Evolutionary conservation across 2,797 vertebrate genomes (phyloP), one percentile per base, ranked within the genome.

Genomic region (Acrossocheilus fasciatus): DNA sequence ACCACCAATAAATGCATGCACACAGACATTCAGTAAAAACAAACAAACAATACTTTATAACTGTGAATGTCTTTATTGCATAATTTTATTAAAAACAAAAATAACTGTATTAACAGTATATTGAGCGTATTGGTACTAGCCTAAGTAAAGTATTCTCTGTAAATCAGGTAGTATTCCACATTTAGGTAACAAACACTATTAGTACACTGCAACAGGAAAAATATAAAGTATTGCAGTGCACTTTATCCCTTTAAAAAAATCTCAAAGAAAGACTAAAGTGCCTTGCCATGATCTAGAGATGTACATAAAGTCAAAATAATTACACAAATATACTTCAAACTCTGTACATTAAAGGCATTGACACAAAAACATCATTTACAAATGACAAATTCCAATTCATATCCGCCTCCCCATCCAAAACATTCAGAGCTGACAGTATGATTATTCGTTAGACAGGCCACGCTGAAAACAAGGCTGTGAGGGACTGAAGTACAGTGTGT

Each of bases 41-140:
- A 66, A 72, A 50, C 1, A 30, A 15, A 9, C 3, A 66, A 54
- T 41, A 64, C 20, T 73, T 47, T 52, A 36, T 90, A 86, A 74
- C 91, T 91, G 93, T 94, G 82, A 93, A 95, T 92, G 87, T 91
- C 84, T 96, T 96, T 96, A 96, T 95, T 96, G 92, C 93, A 92
- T 92, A 87, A 91, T 92, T 91, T 91, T 20, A 69, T 87, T 87
- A 81, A 88, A 89, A 62, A 84, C 57, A 87, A 91, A 7, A 66
- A 68, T 5, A 86, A 88, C 89, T 75, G 86, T 86, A 81, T 91
- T 93, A 92, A 91, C 89, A 87, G n/a, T 87, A 87, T 77, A 82
- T 83, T 82, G 34, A 68, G 87, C 87, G 87, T 64, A 88, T 95
- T 95, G 94, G 94, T 95, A 91, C 94, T 95, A 93, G 92, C 92